Conservation (phyloP, 2,888 invertebrate genomes). For the Achlya flavicornis region DNA sequence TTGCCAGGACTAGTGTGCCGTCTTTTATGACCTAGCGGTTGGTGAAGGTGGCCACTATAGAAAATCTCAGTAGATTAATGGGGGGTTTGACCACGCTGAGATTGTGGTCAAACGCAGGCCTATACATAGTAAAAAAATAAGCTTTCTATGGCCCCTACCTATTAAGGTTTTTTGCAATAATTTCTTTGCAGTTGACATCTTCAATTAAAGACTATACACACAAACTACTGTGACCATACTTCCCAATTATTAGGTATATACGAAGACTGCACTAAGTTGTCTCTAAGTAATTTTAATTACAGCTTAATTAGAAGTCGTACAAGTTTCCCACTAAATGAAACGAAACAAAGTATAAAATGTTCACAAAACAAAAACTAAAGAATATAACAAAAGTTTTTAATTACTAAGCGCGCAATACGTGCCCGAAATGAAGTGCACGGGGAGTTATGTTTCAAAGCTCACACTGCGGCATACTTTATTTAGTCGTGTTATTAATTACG, state of each 20-base stretch:
- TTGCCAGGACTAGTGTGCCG: no score
- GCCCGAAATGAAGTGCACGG: conserved; percentile 20
- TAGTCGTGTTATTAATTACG: background rate
- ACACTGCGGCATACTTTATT: background rate
- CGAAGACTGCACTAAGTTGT: no score
- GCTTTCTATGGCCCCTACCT: no score
- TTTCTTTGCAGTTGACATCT: no score
- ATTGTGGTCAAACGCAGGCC: no score
- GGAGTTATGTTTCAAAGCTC: background rate
- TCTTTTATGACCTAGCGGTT: no score
- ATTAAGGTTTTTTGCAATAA: no score
- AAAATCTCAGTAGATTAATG: no score
- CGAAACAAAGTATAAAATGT: conserved; percentile 6
- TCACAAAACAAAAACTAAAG: conserved; percentile 11
- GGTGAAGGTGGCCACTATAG: no score
- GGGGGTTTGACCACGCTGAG: no score
- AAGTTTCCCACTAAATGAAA: background rate
- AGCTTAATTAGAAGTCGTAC: background rate
- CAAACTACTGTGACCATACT: background rate
- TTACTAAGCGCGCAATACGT: conserved; percentile 26
- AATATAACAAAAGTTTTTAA: conserved; percentile 30
- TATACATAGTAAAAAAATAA: no score
- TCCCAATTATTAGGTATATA: background rate
- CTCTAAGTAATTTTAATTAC: background rate
- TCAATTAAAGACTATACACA: background rate